Conservation (phyloP, 2,888 invertebrate genomes). For the Keiferia lycopersicella region DNA sequence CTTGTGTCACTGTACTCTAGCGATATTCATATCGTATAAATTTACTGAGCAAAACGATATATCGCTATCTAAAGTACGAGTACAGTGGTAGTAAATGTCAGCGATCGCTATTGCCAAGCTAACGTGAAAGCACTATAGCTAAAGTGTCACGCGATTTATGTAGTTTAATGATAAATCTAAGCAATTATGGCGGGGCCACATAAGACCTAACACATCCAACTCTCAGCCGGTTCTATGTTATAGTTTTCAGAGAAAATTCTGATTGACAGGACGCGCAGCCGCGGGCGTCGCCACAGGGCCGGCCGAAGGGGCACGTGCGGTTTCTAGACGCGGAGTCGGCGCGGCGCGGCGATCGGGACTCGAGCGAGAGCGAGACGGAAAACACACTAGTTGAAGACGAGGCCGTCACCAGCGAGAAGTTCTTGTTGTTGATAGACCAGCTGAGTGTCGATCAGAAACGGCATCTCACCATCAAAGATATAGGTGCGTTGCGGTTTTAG, state of each 20-base stretch:
- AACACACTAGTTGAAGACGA: conserved; percentile 96
- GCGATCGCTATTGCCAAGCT: too few relatives aligned
- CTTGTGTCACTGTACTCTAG: too few relatives aligned
- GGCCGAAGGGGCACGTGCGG: conserved; percentile 90
- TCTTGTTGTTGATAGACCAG: conserved; percentile 95
- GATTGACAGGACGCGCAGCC: conserved; percentile 81
- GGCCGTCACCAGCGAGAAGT: conserved; percentile 93
- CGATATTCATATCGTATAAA: too few relatives aligned
- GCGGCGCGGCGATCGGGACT: conserved; percentile 87
- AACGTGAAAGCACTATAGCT: too few relatives aligned
- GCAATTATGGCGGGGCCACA: conserved; percentile 4
- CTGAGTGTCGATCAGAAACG: conserved; percentile 95
- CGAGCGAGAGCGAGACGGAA: conserved; percentile 96
- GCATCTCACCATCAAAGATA: conserved; percentile 96
- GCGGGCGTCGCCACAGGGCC: conserved; percentile 85
- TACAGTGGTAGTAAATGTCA: too few relatives aligned
- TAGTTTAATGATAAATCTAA: too few relatives aligned
- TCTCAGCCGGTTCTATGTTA: conserved; percentile 1
- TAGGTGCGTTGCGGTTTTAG: conserved; percentile 77
- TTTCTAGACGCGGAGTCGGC: conserved; percentile 90
- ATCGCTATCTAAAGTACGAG: too few relatives aligned
- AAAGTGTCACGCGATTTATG: too few relatives aligned
- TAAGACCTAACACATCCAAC: neutral
- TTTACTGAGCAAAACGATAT: too few relatives aligned
- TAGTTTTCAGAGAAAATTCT: conserved; percentile 12